Base-by-base conservation (phyloP, 2,113 vertebrate species). In the Misgurnus mizolepis region DNA sequence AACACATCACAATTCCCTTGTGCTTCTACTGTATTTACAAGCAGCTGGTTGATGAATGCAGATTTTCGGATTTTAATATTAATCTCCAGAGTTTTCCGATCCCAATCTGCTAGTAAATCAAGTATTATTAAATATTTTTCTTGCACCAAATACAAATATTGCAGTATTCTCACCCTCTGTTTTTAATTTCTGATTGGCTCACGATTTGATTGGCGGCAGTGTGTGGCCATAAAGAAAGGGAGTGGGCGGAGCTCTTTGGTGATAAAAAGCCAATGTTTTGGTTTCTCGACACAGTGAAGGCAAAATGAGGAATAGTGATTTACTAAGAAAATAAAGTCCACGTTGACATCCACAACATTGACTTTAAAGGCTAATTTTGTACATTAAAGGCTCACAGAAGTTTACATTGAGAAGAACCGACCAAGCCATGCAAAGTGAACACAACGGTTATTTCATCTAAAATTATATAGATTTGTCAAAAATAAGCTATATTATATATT, bases 181-280 rank as follows among this genome's bases (percentile, higher is more conserved):
- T 53, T 8, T 34, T 27, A 10, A 6, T 39, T 72, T 56, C 69
- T 41, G 53, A 58, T 72, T 71, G 68, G 68, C 49, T 53, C 49
- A 70, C 4, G 12, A 70, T 14, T 58, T 12, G 10, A 72, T 12
- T 34, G 41, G 55, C n/a, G 4, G 56, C 50, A 9, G 34, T 45
- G 39, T 9, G n/a, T 45, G 56, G 58, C 18, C 56, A 61, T 75
- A 39, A 75, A 75, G 55, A 22, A 64, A 75, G 43, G 27, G 27
- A 12, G 17, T 77, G 62, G 43, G 62, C 2, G 9, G 74, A 66
- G 47, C 61, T 77, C 74, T 77, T 77, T 77, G 74, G 74, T 66
- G 34, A 77, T 66, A 47, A 65, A 77, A 77, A 77, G 74, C 62
- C 55, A 41, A 66, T 66, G 74, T 77, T 77, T 77, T 77, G 74